Evolutionary conservation across 1,140 invertebrate species (phyloP), one percentile per base, ranked within the genome.

Genomic region (Hylaeus volcanicus): DNA sequence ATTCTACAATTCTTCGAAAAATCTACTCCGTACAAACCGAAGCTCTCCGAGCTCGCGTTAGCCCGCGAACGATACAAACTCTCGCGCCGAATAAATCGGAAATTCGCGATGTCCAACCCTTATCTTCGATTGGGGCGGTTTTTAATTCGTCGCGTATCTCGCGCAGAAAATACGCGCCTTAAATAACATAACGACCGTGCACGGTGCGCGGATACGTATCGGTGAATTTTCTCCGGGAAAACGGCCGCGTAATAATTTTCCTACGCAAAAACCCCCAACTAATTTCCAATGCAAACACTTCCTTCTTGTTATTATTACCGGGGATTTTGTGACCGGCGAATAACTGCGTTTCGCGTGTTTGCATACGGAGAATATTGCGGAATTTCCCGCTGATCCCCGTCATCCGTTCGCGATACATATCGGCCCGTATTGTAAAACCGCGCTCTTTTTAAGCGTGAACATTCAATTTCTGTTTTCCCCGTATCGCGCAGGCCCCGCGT

Each of bases 391-490:
- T 58, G 60, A 65, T 79, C 61, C 51, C 68, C 45, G 68, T 78
- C 75, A 61, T 61, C 51, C 65, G 68, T 60, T 64, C 41, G 51
- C 70, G 65, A 70, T 70, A 41, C 41, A 41, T 51, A 78, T 78
- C 37, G 6, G 43, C 43, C 26, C 15, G 45, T 68, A 80, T 75
- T 74, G 63, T 80, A 80, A 80, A 80, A 75, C 73, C 43, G 15
- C 60, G 63, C n/a, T 55, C 72, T 80, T 75, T 80, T 80, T 61
- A 69, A 80, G 53, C 72, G 79, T 75, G 72, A 75, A 68, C 73
- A 69, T 80, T 80, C 64, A 80, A 80, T 74, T 80, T 80, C 64
- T 80, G 72, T 58, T 68, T 61, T 37, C 51, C 69, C 53, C 43
- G 64, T 5, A 41, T 1, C 26, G n/a, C 3, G n/a, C 53, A 26